Base-by-base conservation (phyloP, 2,113 vertebrate genomes). In the Eira barbara region DNA sequence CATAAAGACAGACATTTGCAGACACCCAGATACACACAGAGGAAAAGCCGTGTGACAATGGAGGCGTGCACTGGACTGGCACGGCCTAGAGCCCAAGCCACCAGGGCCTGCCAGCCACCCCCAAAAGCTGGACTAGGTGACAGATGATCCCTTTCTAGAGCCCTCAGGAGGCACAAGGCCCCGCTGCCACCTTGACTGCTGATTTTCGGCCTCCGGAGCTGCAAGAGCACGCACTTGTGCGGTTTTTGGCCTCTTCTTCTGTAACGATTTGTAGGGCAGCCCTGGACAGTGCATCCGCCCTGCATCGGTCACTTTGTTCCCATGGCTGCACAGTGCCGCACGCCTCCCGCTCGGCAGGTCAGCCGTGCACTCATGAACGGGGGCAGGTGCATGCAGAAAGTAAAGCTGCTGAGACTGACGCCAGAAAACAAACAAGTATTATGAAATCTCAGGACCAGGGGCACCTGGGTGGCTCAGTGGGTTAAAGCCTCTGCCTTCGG, bases 341-440 rank as follows among this genome's bases (percentile, higher is more conserved):
- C 52, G 45, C 91, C 91, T 93, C 95, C 94, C 90, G 90, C 97
- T 98, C 94, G 49, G 96, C 89, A 96, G 97, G 95, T 59, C 86
- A 89, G n/a, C 45, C 3, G 36, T 18, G 39, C 6, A 0, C 59
- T 17, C 6, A 6, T 0, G 10, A 55, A 27, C 36, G 10, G 79
- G 87, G 85, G 88, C 31, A 96, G 95, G 92, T 94, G 94, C 95
- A 78, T 65, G 71, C 91, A 96, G 97, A 97, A 89, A 82, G 95
- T 94, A 97, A 74, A 52, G 67, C 31, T 65, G 79, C 84, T 0
- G 0, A 96, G 90, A 89, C 47, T 91, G 97, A 98, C 63, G 91
- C 96, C 90, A 95, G 95, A 96, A 79, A 47, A 36, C 45, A 71
- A 79, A 93, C 39, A 39, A 79, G 67, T 90, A 94, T 98, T 21